Evolutionary conservation across 2,113 vertebrate genomes (phyloP).

Genomic region (Centropus unirufus): DNA sequence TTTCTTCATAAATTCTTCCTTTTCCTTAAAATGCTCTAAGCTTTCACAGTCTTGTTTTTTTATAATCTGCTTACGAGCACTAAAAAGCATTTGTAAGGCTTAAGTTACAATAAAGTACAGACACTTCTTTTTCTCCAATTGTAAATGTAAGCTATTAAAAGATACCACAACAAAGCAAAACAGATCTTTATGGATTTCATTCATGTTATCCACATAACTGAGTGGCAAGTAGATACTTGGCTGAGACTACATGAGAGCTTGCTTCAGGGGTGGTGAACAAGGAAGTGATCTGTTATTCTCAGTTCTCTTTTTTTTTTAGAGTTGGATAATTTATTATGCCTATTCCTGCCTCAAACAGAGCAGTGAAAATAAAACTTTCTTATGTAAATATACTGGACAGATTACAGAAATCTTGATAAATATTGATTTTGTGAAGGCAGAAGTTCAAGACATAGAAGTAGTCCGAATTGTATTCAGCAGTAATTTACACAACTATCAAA

Average conservation of each 20-base stretch:
- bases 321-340: neutral
- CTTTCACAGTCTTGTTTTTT: neutral
- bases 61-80: neutral
- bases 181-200: neutral
- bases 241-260: neutral
- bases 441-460: neutral
- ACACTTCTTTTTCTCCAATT: neutral
- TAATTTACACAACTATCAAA: neutral
- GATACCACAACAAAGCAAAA: neutral
- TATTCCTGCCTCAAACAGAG: neutral
- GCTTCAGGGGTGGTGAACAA: neutral
- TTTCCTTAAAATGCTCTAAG: neutral
- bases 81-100: neutral
- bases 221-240: neutral
- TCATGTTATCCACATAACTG: neutral
- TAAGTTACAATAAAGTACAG: neutral
- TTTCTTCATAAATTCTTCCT: neutral
- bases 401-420: slow-evolving; percentile 28
- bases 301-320: neutral
- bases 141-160: neutral
- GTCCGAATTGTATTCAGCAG: neutral
- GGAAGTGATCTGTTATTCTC: neutral
- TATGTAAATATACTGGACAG: neutral
- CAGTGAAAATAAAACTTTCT: slow-evolving; percentile 8
- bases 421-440: slow-evolving; percentile 17